A percentile compares a stretch with the other conserved stretches of the same genome.
These are phyloP conservation scores for Motacilla tschutschensis DNA, from an alignment of 2,113 vertebrate genomes.

Conservation along the genomic window DNA sequence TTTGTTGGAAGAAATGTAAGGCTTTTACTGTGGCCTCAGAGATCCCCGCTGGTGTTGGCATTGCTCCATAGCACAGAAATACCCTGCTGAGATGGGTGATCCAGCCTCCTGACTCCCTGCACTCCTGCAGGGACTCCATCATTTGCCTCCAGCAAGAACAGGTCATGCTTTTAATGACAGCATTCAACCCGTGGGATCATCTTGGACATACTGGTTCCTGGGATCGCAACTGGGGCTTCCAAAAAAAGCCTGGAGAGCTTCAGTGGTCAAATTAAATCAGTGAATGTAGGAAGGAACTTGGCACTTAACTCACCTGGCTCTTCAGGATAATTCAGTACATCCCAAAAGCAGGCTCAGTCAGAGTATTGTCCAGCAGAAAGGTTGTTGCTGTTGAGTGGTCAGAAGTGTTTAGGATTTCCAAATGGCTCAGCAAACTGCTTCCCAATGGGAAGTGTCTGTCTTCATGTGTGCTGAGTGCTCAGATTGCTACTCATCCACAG, in stretches of 20 bases:
- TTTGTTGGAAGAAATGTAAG: not conserved
- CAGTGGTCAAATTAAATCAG: conserved; percentile 40
- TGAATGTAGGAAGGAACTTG: not conserved
- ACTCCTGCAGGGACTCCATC: not conserved
- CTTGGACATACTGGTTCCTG: conserved; percentile 23
- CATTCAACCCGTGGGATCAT: not conserved
- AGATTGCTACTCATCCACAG: not conserved
- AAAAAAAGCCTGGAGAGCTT: conserved; percentile 12
- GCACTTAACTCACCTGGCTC: not conserved
- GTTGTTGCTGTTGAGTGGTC: not conserved
- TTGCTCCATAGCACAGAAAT: not conserved
- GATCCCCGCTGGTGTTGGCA: not conserved
- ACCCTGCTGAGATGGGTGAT: not conserved
- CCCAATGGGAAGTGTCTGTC: not conserved
- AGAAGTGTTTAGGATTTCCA: not conserved
- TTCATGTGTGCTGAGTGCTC: not conserved
- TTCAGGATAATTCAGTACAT: not conserved
- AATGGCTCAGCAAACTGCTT: not conserved
- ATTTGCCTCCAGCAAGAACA: conserved; percentile 18
- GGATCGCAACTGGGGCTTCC: not conserved
- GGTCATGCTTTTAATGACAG: conserved; percentile 32
- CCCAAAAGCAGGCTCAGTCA: not conserved
- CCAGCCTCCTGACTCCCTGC: not conserved
- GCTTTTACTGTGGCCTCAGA: not conserved
- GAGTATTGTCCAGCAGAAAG: not conserved